phyloP scores from a whole-genome alignment of 2,888 invertebrate species.

The Drosophila falleni region DNA sequence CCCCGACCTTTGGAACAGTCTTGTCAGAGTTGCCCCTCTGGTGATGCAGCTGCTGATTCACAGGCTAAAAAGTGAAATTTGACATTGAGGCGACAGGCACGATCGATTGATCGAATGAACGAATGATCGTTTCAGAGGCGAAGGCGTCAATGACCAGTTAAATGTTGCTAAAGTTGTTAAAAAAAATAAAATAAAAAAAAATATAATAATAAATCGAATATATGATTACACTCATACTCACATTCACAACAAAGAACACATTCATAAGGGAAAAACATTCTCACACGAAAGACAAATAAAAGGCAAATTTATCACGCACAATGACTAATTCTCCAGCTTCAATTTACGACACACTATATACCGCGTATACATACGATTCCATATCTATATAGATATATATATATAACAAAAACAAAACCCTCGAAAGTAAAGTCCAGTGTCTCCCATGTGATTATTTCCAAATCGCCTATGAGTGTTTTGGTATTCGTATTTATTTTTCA shows the following conservation, averaged over 20 bases:
- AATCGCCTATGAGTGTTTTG: constrained; percentile 25
- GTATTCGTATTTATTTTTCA: constrained; percentile 35
- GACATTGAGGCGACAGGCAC: constrained; percentile 67
- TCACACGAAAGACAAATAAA: constrained; percentile 80
- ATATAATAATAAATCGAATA: constrained; percentile 42
- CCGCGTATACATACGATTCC: constrained; percentile 2
- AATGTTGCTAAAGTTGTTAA: constrained; percentile 57
- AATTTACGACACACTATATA: constrained; percentile 71
- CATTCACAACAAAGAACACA: constrained; percentile 68
- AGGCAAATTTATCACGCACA: constrained; percentile 78
- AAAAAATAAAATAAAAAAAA: constrained; percentile 37
- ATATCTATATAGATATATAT: constrained; percentile 28
- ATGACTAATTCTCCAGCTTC: constrained; percentile 68
- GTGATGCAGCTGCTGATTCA: constrained; percentile 46
- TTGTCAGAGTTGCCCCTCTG: background rate
- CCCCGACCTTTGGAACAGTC: background rate
- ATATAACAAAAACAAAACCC: constrained; percentile 33
- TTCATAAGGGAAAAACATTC: constrained; percentile 69
- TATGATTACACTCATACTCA: constrained; percentile 8
- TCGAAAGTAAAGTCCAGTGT: constrained; percentile 27
- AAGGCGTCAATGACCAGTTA: constrained; percentile 68
- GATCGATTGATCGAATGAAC: constrained; percentile 56
- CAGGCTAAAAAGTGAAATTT: constrained; percentile 72
- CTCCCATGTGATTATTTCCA: constrained; percentile 28
- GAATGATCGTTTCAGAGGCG: constrained; percentile 11